These are phyloP conservation scores for Syngnathus scovelli DNA, from an alignment of 2,113 vertebrate species.

Conservation along the genomic window DNA sequence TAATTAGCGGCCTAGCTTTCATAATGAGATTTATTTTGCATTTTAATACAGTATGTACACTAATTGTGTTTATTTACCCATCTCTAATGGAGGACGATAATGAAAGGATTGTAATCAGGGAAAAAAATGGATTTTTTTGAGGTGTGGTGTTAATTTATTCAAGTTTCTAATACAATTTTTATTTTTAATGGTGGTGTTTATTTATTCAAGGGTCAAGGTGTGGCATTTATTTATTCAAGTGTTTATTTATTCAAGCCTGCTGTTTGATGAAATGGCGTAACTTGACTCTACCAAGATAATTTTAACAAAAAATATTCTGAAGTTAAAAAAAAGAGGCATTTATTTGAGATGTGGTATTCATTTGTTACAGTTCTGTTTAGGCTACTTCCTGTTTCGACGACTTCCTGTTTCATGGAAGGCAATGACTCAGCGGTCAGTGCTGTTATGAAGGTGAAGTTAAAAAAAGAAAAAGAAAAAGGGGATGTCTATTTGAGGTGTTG, in stretches of 20 bases:
- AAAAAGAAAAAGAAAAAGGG: too few species aligned
- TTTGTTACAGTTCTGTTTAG: neutral
- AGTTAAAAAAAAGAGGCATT: neutral
- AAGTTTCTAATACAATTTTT: neutral
- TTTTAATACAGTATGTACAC: neutral
- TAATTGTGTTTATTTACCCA: neutral
- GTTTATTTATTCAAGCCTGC: neutral
- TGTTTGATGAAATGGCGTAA: neutral
- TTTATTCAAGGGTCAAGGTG: neutral
- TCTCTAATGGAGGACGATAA: neutral
- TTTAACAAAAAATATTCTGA: neutral
- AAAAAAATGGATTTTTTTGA: neutral
- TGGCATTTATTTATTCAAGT: too few species aligned
- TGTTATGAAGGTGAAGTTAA: too few species aligned
- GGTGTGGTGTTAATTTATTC: neutral
- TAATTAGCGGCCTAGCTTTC: conserved; percentile 6
- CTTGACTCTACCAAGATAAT: too few species aligned
- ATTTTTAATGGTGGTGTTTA: neutral
- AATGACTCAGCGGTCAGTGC: too few species aligned
- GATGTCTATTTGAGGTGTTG: too few species aligned
- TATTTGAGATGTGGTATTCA: neutral
- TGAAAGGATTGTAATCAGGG: too few species aligned
- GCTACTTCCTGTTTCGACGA: neutral
- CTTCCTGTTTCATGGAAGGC: too few species aligned
- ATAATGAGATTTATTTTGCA: conserved; percentile 12